phyloP scores from a whole-genome alignment of 2,888 invertebrate genomes.

The Trichopoda pennipes region DNA sequence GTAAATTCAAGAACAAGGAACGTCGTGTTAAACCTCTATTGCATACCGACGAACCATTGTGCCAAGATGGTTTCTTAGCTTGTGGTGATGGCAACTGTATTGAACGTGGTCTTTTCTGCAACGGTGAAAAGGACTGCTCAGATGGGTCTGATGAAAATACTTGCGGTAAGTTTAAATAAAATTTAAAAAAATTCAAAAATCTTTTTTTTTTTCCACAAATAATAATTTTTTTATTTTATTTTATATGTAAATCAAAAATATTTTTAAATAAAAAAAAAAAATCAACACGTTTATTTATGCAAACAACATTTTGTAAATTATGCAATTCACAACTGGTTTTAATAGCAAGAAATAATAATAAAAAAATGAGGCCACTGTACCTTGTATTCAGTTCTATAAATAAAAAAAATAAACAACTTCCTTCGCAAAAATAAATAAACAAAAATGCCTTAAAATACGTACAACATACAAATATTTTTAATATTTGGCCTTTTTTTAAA shows the following conservation, averaged over 20 bases:
- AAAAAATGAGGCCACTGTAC: not conserved
- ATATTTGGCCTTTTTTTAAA: constrained; percentile 18
- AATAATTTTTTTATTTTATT: no score
- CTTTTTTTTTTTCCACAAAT: no score
- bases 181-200: no score
- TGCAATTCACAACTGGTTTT: constrained; percentile 20
- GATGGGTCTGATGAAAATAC: constrained; percentile 95
- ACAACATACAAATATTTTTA: not conserved
- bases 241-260: no score
- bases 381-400: constrained; percentile 13
- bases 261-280: not conserved
- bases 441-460: not conserved
- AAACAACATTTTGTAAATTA: constrained; percentile 12
- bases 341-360: not conserved
- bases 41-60: constrained; percentile 94
- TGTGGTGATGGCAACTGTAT: constrained; percentile 94
- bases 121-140: constrained; percentile 93
- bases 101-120: constrained; percentile 94
- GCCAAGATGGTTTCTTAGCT: constrained; percentile 92
- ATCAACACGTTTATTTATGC: not conserved
- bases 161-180: constrained; percentile 87
- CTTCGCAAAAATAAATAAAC: not conserved
- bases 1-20: constrained; percentile 93
- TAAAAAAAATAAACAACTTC: constrained; percentile 13
- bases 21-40: constrained; percentile 92